These are phyloP conservation scores for Drosophila nannoptera DNA, from an alignment of 1,140 invertebrate genomes.

Conservation along the genomic window DNA sequence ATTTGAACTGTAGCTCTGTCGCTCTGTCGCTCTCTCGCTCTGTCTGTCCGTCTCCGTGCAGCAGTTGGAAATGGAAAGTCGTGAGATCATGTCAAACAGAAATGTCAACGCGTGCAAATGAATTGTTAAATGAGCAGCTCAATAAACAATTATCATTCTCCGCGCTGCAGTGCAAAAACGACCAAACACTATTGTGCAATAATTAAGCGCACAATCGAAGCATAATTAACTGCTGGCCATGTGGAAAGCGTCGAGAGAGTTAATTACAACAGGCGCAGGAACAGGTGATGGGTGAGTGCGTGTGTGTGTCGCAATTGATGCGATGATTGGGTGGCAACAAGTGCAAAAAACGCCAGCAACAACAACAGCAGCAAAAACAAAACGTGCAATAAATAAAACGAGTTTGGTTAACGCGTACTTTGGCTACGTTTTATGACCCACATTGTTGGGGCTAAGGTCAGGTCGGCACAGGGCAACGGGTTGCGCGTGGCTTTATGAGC, in stretches of 20 bases:
- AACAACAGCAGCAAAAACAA: background rate
- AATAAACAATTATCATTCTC: constrained; percentile 6
- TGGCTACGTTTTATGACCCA: constrained; percentile 22
- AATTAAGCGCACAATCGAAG: constrained; percentile 28
- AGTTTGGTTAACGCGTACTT: constrained; percentile 13
- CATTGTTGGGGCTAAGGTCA: background rate
- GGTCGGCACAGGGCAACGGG: background rate
- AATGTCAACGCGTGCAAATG: constrained; percentile 4
- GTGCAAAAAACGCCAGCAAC: constrained; percentile 7
- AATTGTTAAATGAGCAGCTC: background rate
- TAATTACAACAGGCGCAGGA: constrained; percentile 40
- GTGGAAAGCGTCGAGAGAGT: constrained; percentile 25
- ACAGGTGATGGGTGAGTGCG: constrained; percentile 41
- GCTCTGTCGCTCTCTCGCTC: background rate
- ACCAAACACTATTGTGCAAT: constrained; percentile 25
- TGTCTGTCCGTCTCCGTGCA: background rate
- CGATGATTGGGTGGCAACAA: constrained; percentile 18
- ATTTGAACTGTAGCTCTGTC: constrained; percentile 41
- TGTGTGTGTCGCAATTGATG: constrained; percentile 43
- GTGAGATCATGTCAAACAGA: constrained; percentile 24
- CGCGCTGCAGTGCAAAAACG: background rate
- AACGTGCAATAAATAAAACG: constrained; percentile 29
- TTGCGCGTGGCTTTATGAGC: background rate
- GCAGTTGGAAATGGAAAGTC: constrained; percentile 43
- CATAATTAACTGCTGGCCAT: constrained; percentile 59